Base-by-base conservation (phyloP, 1,140 invertebrate species). In the Hyles vespertilio region DNA sequence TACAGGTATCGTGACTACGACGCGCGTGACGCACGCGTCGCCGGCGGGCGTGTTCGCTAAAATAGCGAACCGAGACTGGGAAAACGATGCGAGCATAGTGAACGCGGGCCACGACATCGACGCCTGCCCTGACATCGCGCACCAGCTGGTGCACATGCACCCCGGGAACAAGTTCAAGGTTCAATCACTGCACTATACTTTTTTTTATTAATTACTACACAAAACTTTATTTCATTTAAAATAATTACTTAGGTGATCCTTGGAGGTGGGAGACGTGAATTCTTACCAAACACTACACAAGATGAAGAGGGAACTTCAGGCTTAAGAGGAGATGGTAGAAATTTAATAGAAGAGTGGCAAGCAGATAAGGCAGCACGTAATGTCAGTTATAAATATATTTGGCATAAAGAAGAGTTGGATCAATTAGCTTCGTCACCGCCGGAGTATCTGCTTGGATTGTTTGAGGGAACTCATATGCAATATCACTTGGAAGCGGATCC, bases 11-110 rank as follows among this genome's bases (percentile, higher is more conserved):
- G 94, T 96, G 12, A 96, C 95, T 2, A 96, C 93, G 4, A 94
- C 95, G 0, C 90, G 95, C 34, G 90, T 96, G 1, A 96, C 95
- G 0, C 94, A 96, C 73, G 95, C 95, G 6, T 95, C 95, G 0
- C 95, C 95, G 0, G 92, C 94, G 1, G 90, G 90, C 5, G 84
- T 90, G 3, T 98, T 95, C 82, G 95, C 96, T 0, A 93, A 95
- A 66, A 90, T 92, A 0, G 90, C 95, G 0, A 89, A 94, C 65
- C 90, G 95, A 22, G 90, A 94, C 63, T 97, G 95, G 95, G 95
- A 97, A 85, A 92, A 91, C 69, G 93, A 96, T 72, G 88, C 83
- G 1, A 89, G 92, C 49, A 84, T 95, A 11, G 34, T 69, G 47
- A 10, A 32, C 4, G 43, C 32, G 47, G 52, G 52, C 47, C 5